Base-by-base conservation (phyloP, 2,113 vertebrate species). In the Oryzias javanicus region DNA sequence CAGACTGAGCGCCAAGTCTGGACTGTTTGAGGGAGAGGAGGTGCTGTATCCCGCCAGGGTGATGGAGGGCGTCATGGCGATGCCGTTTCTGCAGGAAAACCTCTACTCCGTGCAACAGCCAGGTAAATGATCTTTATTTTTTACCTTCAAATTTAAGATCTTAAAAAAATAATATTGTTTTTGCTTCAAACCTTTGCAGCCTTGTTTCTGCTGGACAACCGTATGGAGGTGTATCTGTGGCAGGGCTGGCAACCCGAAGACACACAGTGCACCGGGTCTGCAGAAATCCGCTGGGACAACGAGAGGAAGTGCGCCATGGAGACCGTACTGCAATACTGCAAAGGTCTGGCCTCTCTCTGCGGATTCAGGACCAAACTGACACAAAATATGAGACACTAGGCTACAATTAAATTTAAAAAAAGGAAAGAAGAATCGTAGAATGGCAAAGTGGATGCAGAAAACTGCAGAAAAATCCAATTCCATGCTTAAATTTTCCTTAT, bases 171-270 rank as follows among this genome's bases (percentile, higher is more conserved):
- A 5, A n/a, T n/a, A n/a, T n/a, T 27, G 16, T 13, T 14, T 25
- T 29, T 0, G 0, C 35, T 4, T 10, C n/a, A 0, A 47, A 1
- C 44, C 10, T 49, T 17, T 20, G 5, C 71, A 93, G 92, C 91
- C 6, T 61, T 92, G 49, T 93, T 92, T 68, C 67, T 93, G 67
- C 77, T 93, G 64, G 92, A 93, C 70, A 93, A 92, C 80, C 90
- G 85, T 14, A 89, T 92, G 90, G 91, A 93, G 80, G 91, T 93
- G 70, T 93, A 93, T 74, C 86, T 93, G 79, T 93, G 92, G 92
- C 91, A 93, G 75, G 92, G 92, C 64, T 78, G 74, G 83, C 81
- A 89, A 79, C 89, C 90, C 0, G 88, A 89, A 0, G 92, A 93
- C 53, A 56, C 75, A 0, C 80, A 86, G 71, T 69, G 84, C 45